Conservation (phyloP, 1,140 invertebrate species). For the Sinonovacula constricta region DNA sequence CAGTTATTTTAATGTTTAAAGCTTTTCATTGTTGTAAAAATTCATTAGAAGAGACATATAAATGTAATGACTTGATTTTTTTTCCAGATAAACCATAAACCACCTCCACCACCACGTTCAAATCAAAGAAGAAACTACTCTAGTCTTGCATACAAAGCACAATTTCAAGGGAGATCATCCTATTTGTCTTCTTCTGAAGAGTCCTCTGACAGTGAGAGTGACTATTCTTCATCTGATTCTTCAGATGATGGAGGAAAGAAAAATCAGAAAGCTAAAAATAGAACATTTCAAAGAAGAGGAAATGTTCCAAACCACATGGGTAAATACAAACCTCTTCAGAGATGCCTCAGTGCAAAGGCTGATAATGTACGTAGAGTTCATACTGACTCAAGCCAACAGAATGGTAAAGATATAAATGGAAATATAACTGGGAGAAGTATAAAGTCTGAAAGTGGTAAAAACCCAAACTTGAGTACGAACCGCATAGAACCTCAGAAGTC, state of each 20-base stretch:
- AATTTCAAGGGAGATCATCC: too few relatives aligned
- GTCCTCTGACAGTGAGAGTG: constrained; percentile 46
- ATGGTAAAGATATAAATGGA: background rate
- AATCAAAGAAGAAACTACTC: constrained; percentile 25
- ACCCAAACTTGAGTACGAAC: background rate
- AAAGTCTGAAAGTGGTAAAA: constrained; percentile 39
- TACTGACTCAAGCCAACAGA: background rate
- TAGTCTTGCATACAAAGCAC: background rate
- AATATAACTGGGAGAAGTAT: constrained; percentile 36
- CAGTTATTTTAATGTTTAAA: too few relatives aligned
- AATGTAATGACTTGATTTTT: background rate
- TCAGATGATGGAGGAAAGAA: constrained; percentile 44
- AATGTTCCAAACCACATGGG: too few relatives aligned
- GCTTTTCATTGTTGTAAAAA: too few relatives aligned
- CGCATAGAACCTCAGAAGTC: constrained; percentile 3
- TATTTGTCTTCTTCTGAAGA: constrained; percentile 39
- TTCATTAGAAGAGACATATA: too few relatives aligned
- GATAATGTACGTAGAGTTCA: constrained; percentile 11
- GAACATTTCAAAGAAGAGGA: constrained; percentile 3
- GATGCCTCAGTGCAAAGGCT: constrained; percentile 30
- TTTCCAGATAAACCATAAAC: constrained; percentile 41
- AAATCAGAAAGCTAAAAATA: constrained; percentile 19
- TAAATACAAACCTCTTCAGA: constrained; percentile 14
- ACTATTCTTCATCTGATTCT: constrained; percentile 48
- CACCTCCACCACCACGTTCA: constrained; percentile 18